Base-by-base conservation (phyloP, 2,113 vertebrate species). In the Malurus alboscapulatus region DNA sequence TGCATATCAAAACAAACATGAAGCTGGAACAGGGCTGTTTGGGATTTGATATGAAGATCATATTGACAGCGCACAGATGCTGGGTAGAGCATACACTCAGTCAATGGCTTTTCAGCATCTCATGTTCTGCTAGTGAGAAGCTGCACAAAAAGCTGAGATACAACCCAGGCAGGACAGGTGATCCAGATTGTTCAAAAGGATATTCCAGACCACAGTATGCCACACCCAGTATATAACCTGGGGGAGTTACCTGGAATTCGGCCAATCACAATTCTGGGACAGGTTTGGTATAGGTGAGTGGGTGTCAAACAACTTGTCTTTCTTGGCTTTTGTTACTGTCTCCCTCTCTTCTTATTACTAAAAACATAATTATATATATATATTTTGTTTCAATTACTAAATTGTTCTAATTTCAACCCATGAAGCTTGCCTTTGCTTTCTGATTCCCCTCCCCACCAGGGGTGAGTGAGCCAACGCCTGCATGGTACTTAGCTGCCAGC, bases 121-220 rank as follows among this genome's bases (percentile, higher is more conserved):
- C 18, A 38, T 65, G 42, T 21, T 51, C 51, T 50, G 17, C 51
- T 19, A 36, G 32, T 19, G 42, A 87, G 34, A 20, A 72, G 26
- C 30, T 32, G 26, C 26, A 30, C 12, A 32, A 72, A 65, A 36
- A 50, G 9, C 34, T 44, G 42, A 21, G 50, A 72, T 17, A 14
- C 6, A 63, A 2, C 14, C 48, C 18, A 50, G 34, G 6, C 1
- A 0, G 14, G 30, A 48, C 14, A 50, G 6, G 25, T 36, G 50
- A 57, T 40, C 11, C 10, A 26, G 65, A 50, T 12, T 44, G 5
- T 29, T 12, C 30, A 26, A 63, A 63, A 55, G 11, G 4, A 26
- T 50, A 36, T 44, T 42, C 42, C 30, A 50, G 48, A 34, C 17
- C 20, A 25, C 20, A 63, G 34, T 30, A 21, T 42, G 25, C 74